Evolutionary conservation across 37 sponge, comb jelly and placozoan genomes (phyloP).

Genomic region (Geodia barretti): DNA sequence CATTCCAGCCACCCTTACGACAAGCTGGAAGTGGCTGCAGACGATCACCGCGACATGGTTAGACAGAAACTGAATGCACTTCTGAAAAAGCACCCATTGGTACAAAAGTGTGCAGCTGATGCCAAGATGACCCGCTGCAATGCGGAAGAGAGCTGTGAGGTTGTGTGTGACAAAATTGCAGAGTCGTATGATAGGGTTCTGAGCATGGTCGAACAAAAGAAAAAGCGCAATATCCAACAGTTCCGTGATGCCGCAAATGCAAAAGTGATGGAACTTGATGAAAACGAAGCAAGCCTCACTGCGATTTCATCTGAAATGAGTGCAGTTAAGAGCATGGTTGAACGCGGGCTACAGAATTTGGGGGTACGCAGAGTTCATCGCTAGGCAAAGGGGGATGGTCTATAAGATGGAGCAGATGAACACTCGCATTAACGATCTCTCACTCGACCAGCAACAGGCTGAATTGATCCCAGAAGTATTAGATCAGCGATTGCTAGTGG

Average conservation of each 20-base stretch:
- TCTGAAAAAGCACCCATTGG: not conserved
- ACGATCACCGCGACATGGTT: not conserved
- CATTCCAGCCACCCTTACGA: not conserved
- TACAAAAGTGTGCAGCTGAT: not conserved
- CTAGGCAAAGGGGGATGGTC: not conserved
- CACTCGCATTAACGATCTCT: not conserved
- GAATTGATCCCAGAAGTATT: not conserved
- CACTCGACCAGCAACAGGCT: not conserved
- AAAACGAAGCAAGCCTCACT: not conserved
- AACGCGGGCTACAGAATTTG: not conserved
- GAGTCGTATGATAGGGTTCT: not conserved
- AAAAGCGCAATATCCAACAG: not conserved
- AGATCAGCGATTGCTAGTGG: not conserved
- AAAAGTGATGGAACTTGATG: not conserved
- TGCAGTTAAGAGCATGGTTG: not conserved
- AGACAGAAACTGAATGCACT: not conserved
- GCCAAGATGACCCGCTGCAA: not conserved
- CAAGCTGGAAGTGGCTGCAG: not conserved
- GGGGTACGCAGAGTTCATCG: not conserved
- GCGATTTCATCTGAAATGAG: not conserved
- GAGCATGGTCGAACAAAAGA: not conserved
- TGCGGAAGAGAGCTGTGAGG: not conserved
- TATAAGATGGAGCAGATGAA: not conserved
- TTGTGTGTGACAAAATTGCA: not conserved
- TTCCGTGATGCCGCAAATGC: not conserved